A percentile compares a stretch with the other conserved stretches of the same genome.
phyloP scores from a whole-genome alignment of 2,888 invertebrate species.

The Drosophila longiperda region DNA sequence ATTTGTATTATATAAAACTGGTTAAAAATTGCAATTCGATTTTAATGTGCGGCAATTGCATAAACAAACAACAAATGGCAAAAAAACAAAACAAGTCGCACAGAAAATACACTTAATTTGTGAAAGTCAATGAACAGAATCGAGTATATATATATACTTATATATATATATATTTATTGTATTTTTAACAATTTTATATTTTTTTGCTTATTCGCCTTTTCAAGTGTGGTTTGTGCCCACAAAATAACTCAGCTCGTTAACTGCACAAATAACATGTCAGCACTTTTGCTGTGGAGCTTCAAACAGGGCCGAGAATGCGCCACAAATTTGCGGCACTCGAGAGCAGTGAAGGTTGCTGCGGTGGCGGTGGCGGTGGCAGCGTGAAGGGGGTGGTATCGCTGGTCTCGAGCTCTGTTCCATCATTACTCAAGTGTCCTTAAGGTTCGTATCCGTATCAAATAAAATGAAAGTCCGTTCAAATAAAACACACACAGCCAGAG shows the following conservation, averaged over 20 bases:
- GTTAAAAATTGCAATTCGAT: slow-evolving; percentile 65
- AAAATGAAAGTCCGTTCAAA: slow-evolving; percentile 71
- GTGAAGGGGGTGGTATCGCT: not conserved
- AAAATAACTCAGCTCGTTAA: slow-evolving; percentile 80
- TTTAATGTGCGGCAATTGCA: slow-evolving; percentile 69
- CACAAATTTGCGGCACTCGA: slow-evolving; percentile 61
- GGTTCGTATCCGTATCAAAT: slow-evolving; percentile 58
- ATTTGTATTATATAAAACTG: slow-evolving; percentile 31
- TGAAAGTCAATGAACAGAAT: slow-evolving; percentile 55
- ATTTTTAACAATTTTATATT: slow-evolving; percentile 25
- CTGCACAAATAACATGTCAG: slow-evolving; percentile 81
- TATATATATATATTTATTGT: not conserved
- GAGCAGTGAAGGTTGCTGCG: not conserved
- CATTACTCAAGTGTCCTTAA: slow-evolving; percentile 80
- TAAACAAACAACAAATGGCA: slow-evolving; percentile 53
- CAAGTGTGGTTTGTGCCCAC: slow-evolving; percentile 74
- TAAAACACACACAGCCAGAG: slow-evolving; percentile 65
- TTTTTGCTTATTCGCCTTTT: slow-evolving; percentile 45
- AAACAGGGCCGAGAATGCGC: slow-evolving; percentile 63
- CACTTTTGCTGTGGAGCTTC: slow-evolving; percentile 68
- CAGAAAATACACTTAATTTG: slow-evolving; percentile 56
- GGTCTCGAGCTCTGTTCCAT: slow-evolving; percentile 68
- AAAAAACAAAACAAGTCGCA: slow-evolving; percentile 20
- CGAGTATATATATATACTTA: not conserved
- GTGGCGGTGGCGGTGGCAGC: not conserved